Base-by-base conservation (phyloP, 2,113 vertebrate genomes). In the Formicarius rufipectus region DNA sequence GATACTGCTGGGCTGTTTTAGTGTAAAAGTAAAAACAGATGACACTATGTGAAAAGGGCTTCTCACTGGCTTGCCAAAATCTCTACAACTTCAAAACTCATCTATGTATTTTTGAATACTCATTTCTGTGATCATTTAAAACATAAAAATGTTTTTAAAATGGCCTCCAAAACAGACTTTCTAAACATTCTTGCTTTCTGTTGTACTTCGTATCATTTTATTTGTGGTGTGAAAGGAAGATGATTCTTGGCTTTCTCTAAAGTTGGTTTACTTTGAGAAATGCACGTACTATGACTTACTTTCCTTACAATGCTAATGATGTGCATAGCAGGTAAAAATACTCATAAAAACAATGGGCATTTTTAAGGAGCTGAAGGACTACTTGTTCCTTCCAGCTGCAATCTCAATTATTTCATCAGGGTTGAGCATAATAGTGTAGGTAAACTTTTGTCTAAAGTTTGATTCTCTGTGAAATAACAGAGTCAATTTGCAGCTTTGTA, bases 1-100 rank as follows among this genome's bases (percentile, higher is more conserved):
- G 84, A 93, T 89, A 87, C 74, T 0, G 3, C 66, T 64, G 71
- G 49, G 87, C 80, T 87, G 84, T 18, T 94, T 50, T 35, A 82
- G 66, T 72, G 89, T 72, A 72, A 89, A 95, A 95, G 81, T 91
- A 85, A 89, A 97, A 97, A 9, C 95, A 97, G 95, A 94, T 95
- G 93, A 96, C 71, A 80, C 73, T 56, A 52, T 14, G 71, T 94
- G 78, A 82, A 84, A 89, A 94, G 45, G 40, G 58, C n/a, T 95
- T 91, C 84, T 91, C 39, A 10, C 62, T 79, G 47, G 58, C 79
- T 88, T 93, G 95, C 94, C 93, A 95, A 92, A 95, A 68, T 28
- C 28, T 79, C 81, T 60, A 72, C 77, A 84, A 50, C 75, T 95
- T 82, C 16, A 24, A 62, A 93, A 87, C 84, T 89, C 3, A 89